Base-by-base conservation (phyloP, 2,888 invertebrate genomes). In the Watsonalla binaria region DNA sequence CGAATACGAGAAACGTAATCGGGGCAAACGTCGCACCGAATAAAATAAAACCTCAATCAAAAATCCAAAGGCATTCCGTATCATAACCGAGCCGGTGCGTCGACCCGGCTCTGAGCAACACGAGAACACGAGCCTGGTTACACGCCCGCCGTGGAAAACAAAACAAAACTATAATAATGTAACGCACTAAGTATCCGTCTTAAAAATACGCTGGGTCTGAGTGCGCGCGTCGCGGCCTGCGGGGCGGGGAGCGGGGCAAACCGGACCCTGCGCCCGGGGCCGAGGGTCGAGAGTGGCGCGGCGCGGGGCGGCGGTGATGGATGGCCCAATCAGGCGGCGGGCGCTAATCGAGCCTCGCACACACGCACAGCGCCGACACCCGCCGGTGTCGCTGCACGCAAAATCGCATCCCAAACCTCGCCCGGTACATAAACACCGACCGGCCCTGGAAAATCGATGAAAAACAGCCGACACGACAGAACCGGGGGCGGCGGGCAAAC, bases 301-400 rank as follows among this genome's bases (percentile, higher is more conserved):
- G 42, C 78, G 79, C 80, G 79, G 70, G 73, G 72, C 65, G 69
- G 69, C 66, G 68, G 81, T 90, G 91, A 91, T 92, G 91, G 92
- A 92, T 92, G 92, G 92, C 90, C 91, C 86, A 90, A 89, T 89
- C 88, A 85, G 87, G 87, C 89, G 84, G 86, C 87, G 83, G 77
- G 83, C 84, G 85, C 87, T 88, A 89, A 85, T 86, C 86, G 86
- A 85, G 84, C 86, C 63, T 61, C 63, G 58, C 65, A 58, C 62
- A 61, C 70, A 62, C 57, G 15, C 49, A 15, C 46, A 42, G 42
- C 46, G 58, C 62, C 55, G 58, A 65, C 61, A 65, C 69, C 62
- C 51, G 58, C 64, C 68, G 62, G 70, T 60, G 63, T 63, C 58
- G 59, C 78, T 75, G 78, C 78, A 80, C 76, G 77, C 76, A 80